Evolutionary conservation across 1,140 invertebrate genomes (phyloP), one percentile per base, ranked within the genome.

Genomic region (Aleiodes sp.): DNA sequence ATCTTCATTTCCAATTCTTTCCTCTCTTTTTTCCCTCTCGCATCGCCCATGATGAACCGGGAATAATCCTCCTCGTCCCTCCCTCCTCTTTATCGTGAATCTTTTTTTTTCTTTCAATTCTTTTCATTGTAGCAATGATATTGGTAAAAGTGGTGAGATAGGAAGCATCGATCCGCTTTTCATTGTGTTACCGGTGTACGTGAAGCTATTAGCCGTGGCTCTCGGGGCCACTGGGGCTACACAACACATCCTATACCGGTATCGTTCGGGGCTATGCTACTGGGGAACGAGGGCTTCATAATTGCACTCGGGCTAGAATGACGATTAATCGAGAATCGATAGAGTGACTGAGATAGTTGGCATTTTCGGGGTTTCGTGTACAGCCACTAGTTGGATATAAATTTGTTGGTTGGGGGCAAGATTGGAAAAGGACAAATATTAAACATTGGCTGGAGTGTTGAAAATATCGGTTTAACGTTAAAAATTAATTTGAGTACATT

Each of bases 261-360:
- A 41, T 61, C 59, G 59, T 35, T 61, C 59, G 29, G 33, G 14
- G 31, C 46, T 65, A 46, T 52, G 63, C 63, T 52, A 35, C 21
- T n/a, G 56, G 26, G 7, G 16, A 59, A 8, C 16, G 21, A 12
- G 35, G 31, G 52, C 37, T 68, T 68, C 52, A 68, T 68, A 68
- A 68, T 68, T 62, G 66, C 66, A 62, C 57, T 62, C 37, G 14
- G 46, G 59, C 66, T 61, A 62, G 57, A 68, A 68, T 68, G 59
- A 68, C 66, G 57, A 68, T 68, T 68, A 68, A 68, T 68, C 59
- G 66, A 68, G 66, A 68, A 68, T 68, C 66, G 57, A 68, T 68
- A 68, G 65, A 26, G 33, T 41, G 41, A 33, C 21, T 14, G 6
- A 52, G 28, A 68, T 10, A 62, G 56, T 8, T 65, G 41, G 46